Evolutionary conservation across 2,888 invertebrate species (phyloP).

Genomic region (Ophonus ardosiacus): DNA sequence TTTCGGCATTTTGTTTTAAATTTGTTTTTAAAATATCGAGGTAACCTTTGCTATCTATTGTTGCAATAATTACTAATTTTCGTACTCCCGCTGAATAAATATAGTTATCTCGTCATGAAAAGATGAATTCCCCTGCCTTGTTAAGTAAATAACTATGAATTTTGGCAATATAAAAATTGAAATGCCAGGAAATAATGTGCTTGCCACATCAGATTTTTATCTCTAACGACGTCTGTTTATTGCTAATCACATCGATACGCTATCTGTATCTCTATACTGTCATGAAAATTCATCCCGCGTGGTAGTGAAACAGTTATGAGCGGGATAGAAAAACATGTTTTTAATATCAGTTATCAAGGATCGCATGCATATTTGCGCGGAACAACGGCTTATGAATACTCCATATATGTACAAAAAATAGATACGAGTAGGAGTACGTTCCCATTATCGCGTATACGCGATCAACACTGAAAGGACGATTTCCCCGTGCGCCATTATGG

Average conservation of each 20-base stretch:
- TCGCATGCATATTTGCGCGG: constrained; percentile 32
- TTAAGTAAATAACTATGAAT: too few species aligned
- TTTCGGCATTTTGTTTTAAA: too few species aligned
- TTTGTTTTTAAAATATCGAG: too few species aligned
- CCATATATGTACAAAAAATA: not conserved
- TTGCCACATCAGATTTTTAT: not conserved
- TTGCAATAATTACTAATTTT: too few species aligned
- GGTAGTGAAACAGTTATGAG: not conserved
- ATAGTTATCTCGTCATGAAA: too few species aligned
- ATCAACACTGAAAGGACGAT: not conserved
- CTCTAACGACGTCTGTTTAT: not conserved
- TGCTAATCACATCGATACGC: not conserved
- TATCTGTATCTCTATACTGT: not conserved
- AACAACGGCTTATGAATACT: not conserved
- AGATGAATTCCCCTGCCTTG: too few species aligned
- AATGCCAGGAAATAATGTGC: too few species aligned
- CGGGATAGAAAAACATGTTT: constrained; percentile 22
- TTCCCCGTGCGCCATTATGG: constrained; percentile 9
- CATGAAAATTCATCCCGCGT: constrained; percentile 33
- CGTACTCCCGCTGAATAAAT: too few species aligned
- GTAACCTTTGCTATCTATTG: too few species aligned
- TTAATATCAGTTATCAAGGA: constrained; percentile 30
- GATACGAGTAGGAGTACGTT: not conserved
- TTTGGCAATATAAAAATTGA: too few species aligned
- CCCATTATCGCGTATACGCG: constrained; percentile 14